Evolutionary conservation across 2,797 vertebrate genomes (phyloP).

Genomic region (Chloroceryle amazona): DNA sequence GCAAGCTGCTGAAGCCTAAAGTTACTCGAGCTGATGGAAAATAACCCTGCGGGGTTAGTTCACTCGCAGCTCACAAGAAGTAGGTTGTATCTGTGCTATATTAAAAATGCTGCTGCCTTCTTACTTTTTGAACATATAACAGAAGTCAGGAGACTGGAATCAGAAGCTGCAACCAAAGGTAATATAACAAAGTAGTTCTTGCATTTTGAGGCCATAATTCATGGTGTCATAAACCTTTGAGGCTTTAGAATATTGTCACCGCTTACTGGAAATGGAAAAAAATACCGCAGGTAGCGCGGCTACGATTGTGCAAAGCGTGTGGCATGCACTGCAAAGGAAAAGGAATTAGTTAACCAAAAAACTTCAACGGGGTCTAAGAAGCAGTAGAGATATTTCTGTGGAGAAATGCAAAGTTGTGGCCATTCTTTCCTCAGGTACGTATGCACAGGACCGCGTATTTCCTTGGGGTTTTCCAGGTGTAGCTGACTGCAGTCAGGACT

Average conservation of each 20-base stretch:
- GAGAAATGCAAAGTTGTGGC: not conserved
- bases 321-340: not conserved
- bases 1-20: not conserved
- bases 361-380: not conserved
- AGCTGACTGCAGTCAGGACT: not conserved
- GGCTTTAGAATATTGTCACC: not conserved
- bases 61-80: not conserved
- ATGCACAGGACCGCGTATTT: accelerated
- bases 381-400: not conserved
- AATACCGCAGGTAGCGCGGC: not conserved
- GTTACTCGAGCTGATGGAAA: not conserved
- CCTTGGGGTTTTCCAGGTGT: not conserved
- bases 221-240: not conserved
- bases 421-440: not conserved
- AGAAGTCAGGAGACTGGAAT: not conserved
- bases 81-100: not conserved
- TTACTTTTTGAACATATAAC: not conserved
- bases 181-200: not conserved
- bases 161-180: not conserved
- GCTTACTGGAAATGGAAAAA: not conserved
- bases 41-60: not conserved
- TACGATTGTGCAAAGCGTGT: not conserved
- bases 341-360: not conserved
- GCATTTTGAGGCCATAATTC: not conserved
- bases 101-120: not conserved